Percentiles rank a stretch among this genome's conserved stretches.
phyloP scores from a whole-genome alignment of 2,888 invertebrate species.

The Mylabris sibirica region DNA sequence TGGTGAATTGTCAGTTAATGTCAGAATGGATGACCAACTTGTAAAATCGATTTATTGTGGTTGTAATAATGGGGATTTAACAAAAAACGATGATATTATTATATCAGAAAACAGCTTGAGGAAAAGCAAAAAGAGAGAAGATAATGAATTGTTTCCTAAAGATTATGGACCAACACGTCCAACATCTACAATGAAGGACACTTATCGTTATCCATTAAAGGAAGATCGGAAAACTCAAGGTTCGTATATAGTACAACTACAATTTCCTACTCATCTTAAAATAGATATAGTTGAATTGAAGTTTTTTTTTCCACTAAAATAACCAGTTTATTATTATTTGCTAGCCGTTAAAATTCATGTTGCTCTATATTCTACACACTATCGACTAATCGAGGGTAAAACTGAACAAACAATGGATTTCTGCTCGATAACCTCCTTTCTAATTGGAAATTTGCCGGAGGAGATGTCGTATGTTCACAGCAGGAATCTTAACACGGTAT shows the following conservation, averaged over 20 bases:
- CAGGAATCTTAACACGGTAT: constrained; percentile 2
- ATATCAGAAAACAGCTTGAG: constrained; percentile 51
- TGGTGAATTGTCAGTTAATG: not conserved
- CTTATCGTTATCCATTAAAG: constrained; percentile 44
- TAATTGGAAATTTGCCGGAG: constrained; percentile 14
- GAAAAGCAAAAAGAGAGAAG: constrained; percentile 47
- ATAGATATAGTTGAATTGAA: not conserved
- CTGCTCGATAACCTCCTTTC: constrained; percentile 16
- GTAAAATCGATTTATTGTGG: not conserved
- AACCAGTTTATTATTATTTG: not conserved
- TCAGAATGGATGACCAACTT: not conserved
- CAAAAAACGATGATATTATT: constrained; percentile 40
- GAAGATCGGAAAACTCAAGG: constrained; percentile 28
- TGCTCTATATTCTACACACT: constrained; percentile 21
- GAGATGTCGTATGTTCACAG: constrained; percentile 14
- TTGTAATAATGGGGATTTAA: not conserved
- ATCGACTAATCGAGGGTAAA: constrained; percentile 12
- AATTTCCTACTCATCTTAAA: not conserved
- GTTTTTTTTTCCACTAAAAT: not conserved
- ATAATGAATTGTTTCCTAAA: constrained; percentile 54
- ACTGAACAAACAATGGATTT: constrained; percentile 14
- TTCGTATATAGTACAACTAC: not conserved
- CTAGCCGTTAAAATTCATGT: not conserved
- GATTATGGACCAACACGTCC: constrained; percentile 45
- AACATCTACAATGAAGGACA: constrained; percentile 52